Percentiles rank a stretch among this genome's conserved stretches.
These are phyloP conservation scores for Uloborus plumipes DNA, from an alignment of 2,888 invertebrate species.

Conservation along the genomic window DNA sequence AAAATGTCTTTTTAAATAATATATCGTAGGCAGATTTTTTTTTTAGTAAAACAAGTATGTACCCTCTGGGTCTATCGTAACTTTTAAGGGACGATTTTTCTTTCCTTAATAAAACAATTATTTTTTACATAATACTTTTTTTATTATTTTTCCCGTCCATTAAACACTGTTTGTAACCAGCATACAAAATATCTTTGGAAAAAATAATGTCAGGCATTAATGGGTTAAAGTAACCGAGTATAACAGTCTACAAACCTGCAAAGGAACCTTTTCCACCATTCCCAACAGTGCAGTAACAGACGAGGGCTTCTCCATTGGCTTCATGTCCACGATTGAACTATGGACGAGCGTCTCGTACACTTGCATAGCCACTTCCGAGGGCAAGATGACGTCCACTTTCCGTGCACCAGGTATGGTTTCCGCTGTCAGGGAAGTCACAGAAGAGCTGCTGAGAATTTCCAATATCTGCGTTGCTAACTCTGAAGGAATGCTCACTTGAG, in stretches of 20 bases:
- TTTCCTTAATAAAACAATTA: too few species aligned
- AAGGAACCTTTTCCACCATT: constrained; percentile 59
- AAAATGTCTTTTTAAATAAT: too few species aligned
- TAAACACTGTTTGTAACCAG: too few species aligned
- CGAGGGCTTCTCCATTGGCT: constrained; percentile 44
- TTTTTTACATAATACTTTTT: too few species aligned
- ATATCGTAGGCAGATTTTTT: too few species aligned
- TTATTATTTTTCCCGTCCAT: too few species aligned
- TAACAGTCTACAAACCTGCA: constrained; percentile 36
- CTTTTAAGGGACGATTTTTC: too few species aligned
- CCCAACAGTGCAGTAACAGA: constrained; percentile 43
- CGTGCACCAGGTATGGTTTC: constrained; percentile 50
- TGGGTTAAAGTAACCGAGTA: too few species aligned
- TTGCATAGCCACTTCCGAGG: constrained; percentile 54
- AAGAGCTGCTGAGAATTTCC: constrained; percentile 44
- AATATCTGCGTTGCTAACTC: constrained; percentile 57
- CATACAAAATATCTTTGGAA: too few species aligned
- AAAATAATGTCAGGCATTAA: too few species aligned
- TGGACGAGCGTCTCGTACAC: constrained; percentile 53
- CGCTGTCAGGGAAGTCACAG: constrained; percentile 32
- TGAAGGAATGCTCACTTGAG: constrained; percentile 45
- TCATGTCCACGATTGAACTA: constrained; percentile 44
- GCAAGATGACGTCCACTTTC: constrained; percentile 44
- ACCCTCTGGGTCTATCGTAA: too few species aligned
- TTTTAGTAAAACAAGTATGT: too few species aligned